These are phyloP conservation scores for Acleris literana DNA, from an alignment of 2,888 invertebrate species.

Conservation along the genomic window DNA sequence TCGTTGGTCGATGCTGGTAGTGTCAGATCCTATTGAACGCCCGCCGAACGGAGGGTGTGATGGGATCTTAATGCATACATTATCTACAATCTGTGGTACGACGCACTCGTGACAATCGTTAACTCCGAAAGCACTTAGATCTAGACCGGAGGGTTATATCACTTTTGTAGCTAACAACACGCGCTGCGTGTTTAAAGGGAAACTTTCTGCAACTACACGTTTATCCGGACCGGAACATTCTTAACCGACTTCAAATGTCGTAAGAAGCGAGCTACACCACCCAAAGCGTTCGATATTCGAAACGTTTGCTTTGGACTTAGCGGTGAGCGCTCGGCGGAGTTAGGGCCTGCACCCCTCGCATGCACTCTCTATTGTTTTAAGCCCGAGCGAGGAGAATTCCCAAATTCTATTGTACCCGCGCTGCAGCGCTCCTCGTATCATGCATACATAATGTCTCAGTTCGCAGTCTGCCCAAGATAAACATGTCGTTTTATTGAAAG, in stretches of 20 bases:
- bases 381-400: conserved; percentile 54
- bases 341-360: conserved; percentile 13
- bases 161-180: too few species aligned
- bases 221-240: too few species aligned
- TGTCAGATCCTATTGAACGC: conserved; percentile 28
- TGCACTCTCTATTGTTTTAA: conserved; percentile 62
- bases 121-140: too few species aligned
- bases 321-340: conserved; percentile 16
- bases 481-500: conserved; percentile 56
- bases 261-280: not conserved
- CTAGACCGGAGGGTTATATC: too few species aligned
- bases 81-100: not conserved
- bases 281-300: not conserved
- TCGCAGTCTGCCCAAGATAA: conserved; percentile 58
- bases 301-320: conserved; percentile 27
- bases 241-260: too few species aligned
- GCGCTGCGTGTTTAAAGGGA: too few species aligned
- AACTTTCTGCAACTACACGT: too few species aligned
- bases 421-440: conserved; percentile 48
- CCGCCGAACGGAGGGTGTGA: conserved; percentile 1
- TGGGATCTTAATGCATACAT: not conserved
- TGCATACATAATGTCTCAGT: conserved; percentile 63
- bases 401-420: conserved; percentile 65
- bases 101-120: too few species aligned
- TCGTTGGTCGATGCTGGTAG: conserved; percentile 55